These are phyloP conservation scores for Microcebus griseorufus DNA, from an alignment of 2,113 vertebrate genomes.

Conservation along the genomic window DNA sequence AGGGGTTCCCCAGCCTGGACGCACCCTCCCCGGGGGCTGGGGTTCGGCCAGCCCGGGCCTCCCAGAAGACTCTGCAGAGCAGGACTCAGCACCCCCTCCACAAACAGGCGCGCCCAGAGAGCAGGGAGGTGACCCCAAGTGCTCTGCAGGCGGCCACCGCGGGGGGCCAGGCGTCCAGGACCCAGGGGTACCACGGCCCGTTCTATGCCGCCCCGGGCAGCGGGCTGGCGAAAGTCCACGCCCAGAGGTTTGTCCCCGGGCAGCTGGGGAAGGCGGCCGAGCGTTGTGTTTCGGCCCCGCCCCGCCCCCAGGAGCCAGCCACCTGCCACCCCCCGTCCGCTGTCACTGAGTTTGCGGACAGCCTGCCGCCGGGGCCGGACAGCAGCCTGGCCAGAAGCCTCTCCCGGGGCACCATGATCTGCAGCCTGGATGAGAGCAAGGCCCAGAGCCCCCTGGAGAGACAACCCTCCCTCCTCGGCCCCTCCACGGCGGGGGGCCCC, in stretches of 20 bases:
- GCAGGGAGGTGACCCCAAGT: background rate
- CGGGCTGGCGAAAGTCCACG: rapidly evolving
- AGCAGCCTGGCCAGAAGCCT: background rate
- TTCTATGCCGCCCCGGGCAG: background rate
- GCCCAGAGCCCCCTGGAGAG: background rate
- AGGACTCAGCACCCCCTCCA: background rate
- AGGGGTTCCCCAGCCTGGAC: rapidly evolving
- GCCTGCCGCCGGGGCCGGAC: background rate
- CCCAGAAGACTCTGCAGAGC: background rate
- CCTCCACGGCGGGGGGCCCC: background rate
- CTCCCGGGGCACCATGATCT: background rate
- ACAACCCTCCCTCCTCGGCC: background rate
- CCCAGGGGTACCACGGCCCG: rapidly evolving
- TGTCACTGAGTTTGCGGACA: background rate
- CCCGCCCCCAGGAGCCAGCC: rapidly evolving
- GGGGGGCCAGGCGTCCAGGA: background rate
- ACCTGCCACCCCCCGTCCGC: background rate
- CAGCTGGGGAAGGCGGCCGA: rapidly evolving
- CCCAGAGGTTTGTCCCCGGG: rapidly evolving
- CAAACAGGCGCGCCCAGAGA: background rate
- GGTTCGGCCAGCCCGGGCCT: background rate
- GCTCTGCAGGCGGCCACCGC: rapidly evolving
- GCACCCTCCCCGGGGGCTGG: background rate
- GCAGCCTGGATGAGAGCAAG: rapidly evolving
- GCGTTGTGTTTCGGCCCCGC: rapidly evolving